These are phyloP conservation scores for Odontomachus brunneus DNA, from an alignment of 1,140 invertebrate species.

Conservation along the genomic window DNA sequence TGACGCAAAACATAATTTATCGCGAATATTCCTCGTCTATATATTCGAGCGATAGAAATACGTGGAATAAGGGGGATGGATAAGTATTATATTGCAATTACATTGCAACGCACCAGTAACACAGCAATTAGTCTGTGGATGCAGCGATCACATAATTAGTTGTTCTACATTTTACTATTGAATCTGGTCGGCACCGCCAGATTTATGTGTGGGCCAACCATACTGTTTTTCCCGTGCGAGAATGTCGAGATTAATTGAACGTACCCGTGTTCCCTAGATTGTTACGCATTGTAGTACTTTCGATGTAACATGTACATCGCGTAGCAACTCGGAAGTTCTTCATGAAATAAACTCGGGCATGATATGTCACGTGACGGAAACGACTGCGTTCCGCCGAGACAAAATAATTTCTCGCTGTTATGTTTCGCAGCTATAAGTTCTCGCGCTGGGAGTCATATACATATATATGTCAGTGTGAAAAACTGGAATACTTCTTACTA, in stretches of 20 bases:
- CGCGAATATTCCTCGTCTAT: not conserved
- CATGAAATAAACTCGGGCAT: constrained; percentile 23
- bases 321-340: not conserved
- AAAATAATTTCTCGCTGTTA: constrained; percentile 60
- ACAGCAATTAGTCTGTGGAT: too few species aligned
- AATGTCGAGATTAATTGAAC: not conserved
- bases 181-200: too few species aligned
- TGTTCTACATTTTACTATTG: too few species aligned
- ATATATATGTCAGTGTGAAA: constrained; percentile 59
- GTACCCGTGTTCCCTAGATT: not conserved
- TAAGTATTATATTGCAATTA: not conserved
- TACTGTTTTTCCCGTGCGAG: too few species aligned
- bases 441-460: constrained; percentile 48
- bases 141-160: too few species aligned
- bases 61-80: not conserved
- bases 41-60: not conserved
- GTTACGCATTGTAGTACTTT: not conserved
- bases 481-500: constrained; percentile 68
- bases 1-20: constrained; percentile 40
- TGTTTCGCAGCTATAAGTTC: constrained; percentile 46
- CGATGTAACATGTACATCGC: not conserved
- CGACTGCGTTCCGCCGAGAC: constrained; percentile 34
- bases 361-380: constrained; percentile 36
- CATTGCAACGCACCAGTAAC: too few species aligned
- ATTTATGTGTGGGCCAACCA: too few species aligned